Evolutionary conservation across 2,888 invertebrate species (phyloP), one percentile per base, ranked within the genome.

Genomic region (Mimas tiliae): DNA sequence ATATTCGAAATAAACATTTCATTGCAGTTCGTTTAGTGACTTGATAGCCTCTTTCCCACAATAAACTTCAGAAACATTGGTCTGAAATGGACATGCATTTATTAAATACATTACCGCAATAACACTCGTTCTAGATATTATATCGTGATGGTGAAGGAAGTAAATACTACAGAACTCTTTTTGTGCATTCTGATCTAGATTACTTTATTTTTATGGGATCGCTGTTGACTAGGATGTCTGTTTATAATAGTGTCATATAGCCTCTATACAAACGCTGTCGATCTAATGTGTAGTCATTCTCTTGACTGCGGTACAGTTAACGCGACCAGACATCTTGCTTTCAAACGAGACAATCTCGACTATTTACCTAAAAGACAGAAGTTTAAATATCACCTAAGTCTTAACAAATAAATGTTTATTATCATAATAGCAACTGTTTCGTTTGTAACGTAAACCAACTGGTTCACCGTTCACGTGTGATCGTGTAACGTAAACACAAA

Each of bases 1-100:
- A 58, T 58, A 42, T 58, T 58, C 34, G 42, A 58, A 58, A 42
- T 58, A 38, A 9, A 58, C 58, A 19, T 42, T 58, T 42, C n/a
- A 14, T 33, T n/a, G 53, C 42, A 11, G 42, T 58, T 58, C 58
- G 58, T 38, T 58, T 58, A 9, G 38, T 38, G 38, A 42, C 16
- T 38, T 38, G 16, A 58, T 58, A 19, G 11, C 58, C 58, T 38
- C 11, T 38, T 58, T 58, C 42, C 58, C 58, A 58, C 38, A 42
- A 42, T 34, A 55, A 52, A 8, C n/a, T 58, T 42, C 42, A 58
- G 19, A 19, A 42, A 58, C 19, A 58, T 42, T 42, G 1, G 38
- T 38, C 38, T 58, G 19, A 58, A 58, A 42, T 38, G 12, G 6
- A 42, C 58, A 11, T 11, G 19, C 19, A 16, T 19, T 11, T 58